Evolutionary conservation across 2,797 vertebrate species (phyloP).

Genomic region (Argya squamiceps): DNA sequence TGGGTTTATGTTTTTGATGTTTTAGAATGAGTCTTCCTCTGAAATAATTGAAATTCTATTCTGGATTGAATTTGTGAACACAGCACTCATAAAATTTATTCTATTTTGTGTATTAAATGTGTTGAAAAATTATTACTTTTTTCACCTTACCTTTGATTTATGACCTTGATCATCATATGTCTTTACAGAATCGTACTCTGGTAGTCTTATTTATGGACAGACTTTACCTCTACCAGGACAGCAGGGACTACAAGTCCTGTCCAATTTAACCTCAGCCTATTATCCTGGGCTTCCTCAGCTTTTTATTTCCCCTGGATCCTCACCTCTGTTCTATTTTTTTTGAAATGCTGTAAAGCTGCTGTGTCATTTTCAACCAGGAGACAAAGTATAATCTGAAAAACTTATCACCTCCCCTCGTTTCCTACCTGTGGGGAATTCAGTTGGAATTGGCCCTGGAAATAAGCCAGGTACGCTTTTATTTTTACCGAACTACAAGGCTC

Average conservation of each 20-base stretch:
- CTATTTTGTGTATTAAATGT: neutral
- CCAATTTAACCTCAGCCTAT: neutral
- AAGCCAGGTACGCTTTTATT: neutral
- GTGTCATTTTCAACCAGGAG: neutral
- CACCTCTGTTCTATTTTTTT: neutral
- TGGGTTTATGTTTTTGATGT: fast-evolving
- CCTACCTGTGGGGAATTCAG: neutral
- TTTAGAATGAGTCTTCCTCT: neutral
- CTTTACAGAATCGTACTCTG: neutral
- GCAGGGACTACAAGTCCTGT: neutral
- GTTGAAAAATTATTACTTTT: neutral
- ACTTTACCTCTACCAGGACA: neutral
- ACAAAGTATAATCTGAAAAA: constrained; percentile 9
- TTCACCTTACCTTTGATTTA: neutral
- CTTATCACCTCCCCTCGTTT: neutral
- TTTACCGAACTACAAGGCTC: neutral
- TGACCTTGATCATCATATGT: neutral
- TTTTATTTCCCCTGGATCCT: neutral
- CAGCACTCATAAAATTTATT: neutral
- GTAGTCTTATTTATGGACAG: neutral
- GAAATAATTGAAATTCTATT: neutral
- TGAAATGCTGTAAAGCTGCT: neutral
- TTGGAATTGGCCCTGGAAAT: neutral
- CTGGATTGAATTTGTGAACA: neutral
- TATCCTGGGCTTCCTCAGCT: neutral